phyloP scores from a whole-genome alignment of 2,113 vertebrate genomes.

The Nothobranchius furzeri region DNA sequence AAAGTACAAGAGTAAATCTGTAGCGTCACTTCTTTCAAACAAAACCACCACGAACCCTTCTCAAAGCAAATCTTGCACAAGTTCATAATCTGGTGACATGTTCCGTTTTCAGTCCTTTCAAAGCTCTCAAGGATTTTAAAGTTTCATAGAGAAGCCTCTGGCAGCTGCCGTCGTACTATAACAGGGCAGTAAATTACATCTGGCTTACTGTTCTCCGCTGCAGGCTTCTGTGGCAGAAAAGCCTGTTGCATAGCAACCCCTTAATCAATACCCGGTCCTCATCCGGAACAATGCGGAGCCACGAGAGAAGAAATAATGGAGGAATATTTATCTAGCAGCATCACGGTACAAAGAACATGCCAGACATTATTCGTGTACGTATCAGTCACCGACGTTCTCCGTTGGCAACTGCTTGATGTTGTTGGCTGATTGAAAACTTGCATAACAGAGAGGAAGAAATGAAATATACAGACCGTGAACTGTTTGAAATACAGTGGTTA shows the following conservation, averaged over 20 bases:
- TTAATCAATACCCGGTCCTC: constrained; percentile 83
- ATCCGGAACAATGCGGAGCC: constrained; percentile 70
- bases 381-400: constrained; percentile 54
- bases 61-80: background rate
- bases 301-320: constrained; percentile 69
- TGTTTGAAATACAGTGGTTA: constrained; percentile 30
- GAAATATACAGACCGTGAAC: constrained; percentile 22
- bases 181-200: constrained; percentile 64
- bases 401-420: constrained; percentile 49
- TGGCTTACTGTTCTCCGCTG: constrained; percentile 65
- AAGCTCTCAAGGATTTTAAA: constrained; percentile 25
- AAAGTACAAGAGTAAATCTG: no score
- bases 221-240: constrained; percentile 71
- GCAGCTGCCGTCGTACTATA: constrained; percentile 54
- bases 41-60: no score
- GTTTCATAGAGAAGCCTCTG: constrained; percentile 31
- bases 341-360: constrained; percentile 68
- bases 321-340: constrained; percentile 66
- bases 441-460: constrained; percentile 32
- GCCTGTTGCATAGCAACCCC: constrained; percentile 84
- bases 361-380: constrained; percentile 44
- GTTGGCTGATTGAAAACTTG: constrained; percentile 41
- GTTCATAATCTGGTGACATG: background rate
- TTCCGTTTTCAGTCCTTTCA: constrained; percentile 16
- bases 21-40: no score